Base-by-base conservation (phyloP, 2,797 vertebrate species). In the Microchirus variegatus region DNA sequence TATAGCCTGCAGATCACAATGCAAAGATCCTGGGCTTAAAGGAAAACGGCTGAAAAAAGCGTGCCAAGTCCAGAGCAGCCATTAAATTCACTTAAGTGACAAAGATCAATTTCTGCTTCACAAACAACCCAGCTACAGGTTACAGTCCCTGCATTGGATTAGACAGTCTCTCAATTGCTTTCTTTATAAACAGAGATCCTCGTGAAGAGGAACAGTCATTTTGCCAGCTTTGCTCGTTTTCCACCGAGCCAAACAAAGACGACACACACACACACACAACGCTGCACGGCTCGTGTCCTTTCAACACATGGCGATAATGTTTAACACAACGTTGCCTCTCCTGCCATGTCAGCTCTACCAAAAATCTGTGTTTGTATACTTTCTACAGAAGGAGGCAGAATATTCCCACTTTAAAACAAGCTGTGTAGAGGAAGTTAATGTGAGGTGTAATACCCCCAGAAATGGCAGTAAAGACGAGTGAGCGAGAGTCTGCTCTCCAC, bases 401-500 rank as follows among this genome's bases (percentile, higher is more conserved):
- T n/a, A 52, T 38, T 38, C 31, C 49, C 12, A n/a, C 15, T 3
- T 5, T 16, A 19, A 19, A 31, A 31, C 41, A 13, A 15, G 15
- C 19, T 26, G 9, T n/a, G 40, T 10, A 42, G 19, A 53, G 37
- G 37, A 15, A 10, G 38, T 19, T 26, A 60, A 35, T 22, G 13
- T 38, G 59, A 6, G 52, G 57, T 52, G 18, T 59, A 54, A 60
- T 59, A 67, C 38, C 59, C 59, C 26, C 41, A 19, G 54, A 13
- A 19, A 67, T 61, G 61, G 44, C 37, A 58, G 47, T 42, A 53
- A 61, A 58, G 63, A 77, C 19, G 38, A 65, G 43, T n/a, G 51
- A 65, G 43, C 14, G 51, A 63, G 79, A 73, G 75, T 70, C 54
- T 58, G 60, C 54, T 52, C 73, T 54, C 26, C 37, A 62, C 71